A percentile compares a stretch with the other conserved stretches of the same genome.
Conservation (phyloP, 2,113 vertebrate species). For the Hippolais icterina region DNA sequence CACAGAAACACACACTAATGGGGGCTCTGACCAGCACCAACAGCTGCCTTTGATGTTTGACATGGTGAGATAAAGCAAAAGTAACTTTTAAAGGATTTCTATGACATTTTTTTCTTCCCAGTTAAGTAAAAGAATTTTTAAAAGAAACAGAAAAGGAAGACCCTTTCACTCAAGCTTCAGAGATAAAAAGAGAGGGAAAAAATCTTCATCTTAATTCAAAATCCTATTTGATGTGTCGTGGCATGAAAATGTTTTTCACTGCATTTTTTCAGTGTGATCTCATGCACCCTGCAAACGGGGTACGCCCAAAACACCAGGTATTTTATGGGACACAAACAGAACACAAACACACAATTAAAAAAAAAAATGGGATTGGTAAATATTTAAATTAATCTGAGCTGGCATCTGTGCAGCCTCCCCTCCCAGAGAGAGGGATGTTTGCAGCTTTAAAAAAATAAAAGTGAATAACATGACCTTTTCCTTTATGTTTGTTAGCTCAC, state of each 20-base stretch:
- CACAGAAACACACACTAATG: neutral
- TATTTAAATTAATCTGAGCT: slow-evolving; percentile 67
- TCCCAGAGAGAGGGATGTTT: slow-evolving; percentile 57
- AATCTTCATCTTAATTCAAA: slow-evolving; percentile 85
- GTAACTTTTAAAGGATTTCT: neutral
- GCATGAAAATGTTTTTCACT: slow-evolving; percentile 94
- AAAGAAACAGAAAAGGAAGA: neutral
- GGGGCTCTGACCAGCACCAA: neutral
- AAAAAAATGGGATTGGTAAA: slow-evolving; percentile 69
- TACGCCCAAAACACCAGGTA: slow-evolving; percentile 88
- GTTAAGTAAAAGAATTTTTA: neutral
- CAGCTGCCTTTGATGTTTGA: neutral
- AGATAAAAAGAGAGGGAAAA: slow-evolving; percentile 71
- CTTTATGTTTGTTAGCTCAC: slow-evolving; percentile 41
- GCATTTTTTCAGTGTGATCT: slow-evolving; percentile 95
- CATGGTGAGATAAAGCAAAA: neutral
- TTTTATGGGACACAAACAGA: slow-evolving; percentile 79
- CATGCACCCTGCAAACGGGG: slow-evolving; percentile 78
- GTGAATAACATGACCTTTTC: slow-evolving; percentile 58
- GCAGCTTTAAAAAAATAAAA: slow-evolving; percentile 53
- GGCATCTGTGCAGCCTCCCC: slow-evolving; percentile 65
- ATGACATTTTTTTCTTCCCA: neutral
- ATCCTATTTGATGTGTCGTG: slow-evolving; percentile 90
- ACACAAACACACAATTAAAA: slow-evolving; percentile 74
- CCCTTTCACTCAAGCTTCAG: slow-evolving; percentile 42